phyloP scores from a whole-genome alignment of 1,140 invertebrate species.

The Tetragonula clypearis region DNA sequence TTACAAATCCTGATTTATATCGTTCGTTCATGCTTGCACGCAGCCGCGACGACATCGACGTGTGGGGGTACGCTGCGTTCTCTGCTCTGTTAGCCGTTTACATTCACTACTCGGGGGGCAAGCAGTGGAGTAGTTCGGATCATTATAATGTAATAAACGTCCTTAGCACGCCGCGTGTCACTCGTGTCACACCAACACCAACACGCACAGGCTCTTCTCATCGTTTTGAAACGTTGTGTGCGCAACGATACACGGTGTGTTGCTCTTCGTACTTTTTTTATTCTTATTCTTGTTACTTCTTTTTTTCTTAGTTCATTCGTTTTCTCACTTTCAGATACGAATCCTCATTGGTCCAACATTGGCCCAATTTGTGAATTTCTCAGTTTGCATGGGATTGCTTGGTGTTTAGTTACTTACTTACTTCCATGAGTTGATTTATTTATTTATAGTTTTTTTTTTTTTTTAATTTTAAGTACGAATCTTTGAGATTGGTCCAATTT shows the following conservation, averaged over 20 bases:
- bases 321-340: too few species aligned
- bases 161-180: constrained; percentile 1
- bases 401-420: background rate
- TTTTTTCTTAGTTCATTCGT: background rate
- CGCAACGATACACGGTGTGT: background rate
- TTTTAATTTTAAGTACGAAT: too few species aligned
- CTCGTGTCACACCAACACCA: background rate
- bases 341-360: too few species aligned
- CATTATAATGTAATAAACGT: constrained; percentile 62
- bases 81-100: constrained; percentile 17
- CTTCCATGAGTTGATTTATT: background rate
- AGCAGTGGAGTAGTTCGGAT: constrained; percentile 17
- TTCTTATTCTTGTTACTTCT: too few species aligned
- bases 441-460: background rate
- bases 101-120: constrained; percentile 34
- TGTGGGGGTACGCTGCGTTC: too few species aligned
- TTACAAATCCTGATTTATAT: constrained; percentile 67
- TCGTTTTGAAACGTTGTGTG: background rate
- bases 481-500: too few species aligned
- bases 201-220: background rate
- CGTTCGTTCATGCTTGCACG: constrained; percentile 41
- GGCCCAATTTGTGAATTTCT: background rate
- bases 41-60: background rate
- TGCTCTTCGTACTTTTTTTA: background rate
- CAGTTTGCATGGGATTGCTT: background rate